Evolutionary conservation across 2,113 vertebrate genomes (phyloP), one percentile per base, ranked within the genome.

Genomic region (Archocentrus centrarchus): DNA sequence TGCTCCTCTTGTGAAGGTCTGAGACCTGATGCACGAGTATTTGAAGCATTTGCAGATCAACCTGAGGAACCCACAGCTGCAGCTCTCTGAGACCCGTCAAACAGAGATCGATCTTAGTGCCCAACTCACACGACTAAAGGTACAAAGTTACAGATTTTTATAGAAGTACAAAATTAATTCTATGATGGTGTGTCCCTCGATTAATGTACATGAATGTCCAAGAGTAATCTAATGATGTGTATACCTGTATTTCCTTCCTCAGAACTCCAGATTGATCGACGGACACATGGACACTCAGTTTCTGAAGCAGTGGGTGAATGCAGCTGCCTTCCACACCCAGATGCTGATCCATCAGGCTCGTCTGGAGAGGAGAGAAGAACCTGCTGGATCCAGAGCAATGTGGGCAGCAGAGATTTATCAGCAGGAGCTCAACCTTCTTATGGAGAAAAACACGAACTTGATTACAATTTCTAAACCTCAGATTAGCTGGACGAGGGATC

Each of bases 331-430:
- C 60, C 62, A 80, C 62, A 80, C 62, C 22, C 78, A 80, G 61
- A 80, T 58, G 78, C 24, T 80, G 79, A 80, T 80, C 63, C 79
- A 80, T 58, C n/a, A 80, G 53, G 79, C 79, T 58, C 79, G 37
- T 68, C 35, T 80, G 8, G 7, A 59, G 39, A 20, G 24, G 7
- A 13, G 53, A 9, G 17, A 4, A 24, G 37, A 66, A 66, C 37
- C 63, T 44, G 63, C 27, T 9, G 35, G 17, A 27, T 58, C 53
- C 53, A 80, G 53, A 27, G 53, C 62, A 50, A 2, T 24, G 10
- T 53, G 0, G 20, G 50, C 35, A 2, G 78, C 78, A 17, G 5
- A 0, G 10, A 18, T 80, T 59, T 80, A 68, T 55, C 62, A 66
- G n/a, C 62, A 41, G 18, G 32, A 80, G 5, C 7, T 44, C 22